Evolutionary conservation across 2,888 invertebrate genomes (phyloP), one percentile per base, ranked within the genome.

Genomic region (Philonicus albiceps): DNA sequence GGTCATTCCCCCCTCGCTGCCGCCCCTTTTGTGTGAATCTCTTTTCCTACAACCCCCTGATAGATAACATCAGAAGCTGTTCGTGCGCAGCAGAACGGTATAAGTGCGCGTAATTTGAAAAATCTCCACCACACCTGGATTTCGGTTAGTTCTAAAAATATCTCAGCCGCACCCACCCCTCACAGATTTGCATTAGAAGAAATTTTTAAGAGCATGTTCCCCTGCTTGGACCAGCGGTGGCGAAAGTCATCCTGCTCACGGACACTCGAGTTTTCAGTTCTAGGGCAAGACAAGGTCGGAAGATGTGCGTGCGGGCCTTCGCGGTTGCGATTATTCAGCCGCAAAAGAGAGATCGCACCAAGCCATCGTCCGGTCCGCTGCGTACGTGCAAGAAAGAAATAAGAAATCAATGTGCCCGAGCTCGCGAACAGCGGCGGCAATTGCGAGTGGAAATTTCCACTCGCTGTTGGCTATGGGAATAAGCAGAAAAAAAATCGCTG

Each of bases 401-500:
- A 83, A 83, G 22, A n/a, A 83, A 37, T 22, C 64, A 4, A 40
- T 74, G 73, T 85, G 85, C 84, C 27, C 64, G 72, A 85, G 53
- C 16, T 55, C 75, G 55, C 64, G 64, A 27, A 11, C 40, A 3
- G 40, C 16, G 40, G 16, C 64, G 27, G 7, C 85, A 53, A 76
- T 86, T 80, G 80, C 86, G 72, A 86, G 64, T 86, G 86, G 86
- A 86, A 86, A 86, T 55, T 86, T 86, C 86, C 86, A 86, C 86
- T 86, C 53, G 86, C 86, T 43, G 55, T 6, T 72, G 74, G 73
- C 85, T 19, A 49, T 55, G 13, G 53, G 31, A 27, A 27, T n/a
- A 64, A 30, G 83, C 55, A 55, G 34, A 53, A 22, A 64, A 55
- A 64, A 64, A 64, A 64, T 19, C 19, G 64, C 34, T n/a, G 75